Evolutionary conservation across 2,888 invertebrate species (phyloP).

Genomic region (Coenonympha glycerion): DNA sequence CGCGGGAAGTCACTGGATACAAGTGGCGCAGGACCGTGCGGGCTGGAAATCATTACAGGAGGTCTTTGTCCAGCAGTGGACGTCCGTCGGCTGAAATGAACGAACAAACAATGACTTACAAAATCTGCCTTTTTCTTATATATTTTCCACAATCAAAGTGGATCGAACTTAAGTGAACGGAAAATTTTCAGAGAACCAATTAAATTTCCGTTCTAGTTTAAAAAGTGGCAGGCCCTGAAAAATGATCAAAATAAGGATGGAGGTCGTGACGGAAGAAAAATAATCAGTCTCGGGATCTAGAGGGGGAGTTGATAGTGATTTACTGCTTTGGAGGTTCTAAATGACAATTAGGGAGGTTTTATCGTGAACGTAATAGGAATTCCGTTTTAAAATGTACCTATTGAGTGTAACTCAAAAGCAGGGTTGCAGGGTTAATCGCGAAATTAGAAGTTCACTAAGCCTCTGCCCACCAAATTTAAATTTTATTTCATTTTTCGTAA

Average conservation of each 20-base stretch:
- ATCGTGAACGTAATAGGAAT: background rate
- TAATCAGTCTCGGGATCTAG: background rate
- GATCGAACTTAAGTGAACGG: too few species aligned
- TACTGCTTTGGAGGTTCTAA: background rate
- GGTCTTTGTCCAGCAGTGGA: too few species aligned
- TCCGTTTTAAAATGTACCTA: background rate
- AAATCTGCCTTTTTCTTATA: too few species aligned
- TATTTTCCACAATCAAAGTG: too few species aligned
- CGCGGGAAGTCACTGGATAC: too few species aligned
- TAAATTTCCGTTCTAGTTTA: background rate
- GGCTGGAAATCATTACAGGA: too few species aligned
- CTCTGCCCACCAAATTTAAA: too few species aligned
- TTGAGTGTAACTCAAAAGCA: background rate
- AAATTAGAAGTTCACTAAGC: too few species aligned
- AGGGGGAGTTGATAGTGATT: constrained; percentile 1
- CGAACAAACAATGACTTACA: too few species aligned
- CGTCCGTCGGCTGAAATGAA: too few species aligned
- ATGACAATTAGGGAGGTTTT: background rate
- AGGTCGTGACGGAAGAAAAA: constrained; percentile 3
- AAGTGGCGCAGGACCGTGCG: too few species aligned
- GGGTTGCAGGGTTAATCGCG: background rate
- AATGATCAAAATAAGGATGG: constrained; percentile 1
- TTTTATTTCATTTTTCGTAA: too few species aligned
- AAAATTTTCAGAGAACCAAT: background rate
- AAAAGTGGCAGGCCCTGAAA: background rate